Percentiles rank a stretch among this genome's conserved stretches.
phyloP scores from a whole-genome alignment of 1,140 invertebrate species.

The Doryteuthis pealeii region DNA sequence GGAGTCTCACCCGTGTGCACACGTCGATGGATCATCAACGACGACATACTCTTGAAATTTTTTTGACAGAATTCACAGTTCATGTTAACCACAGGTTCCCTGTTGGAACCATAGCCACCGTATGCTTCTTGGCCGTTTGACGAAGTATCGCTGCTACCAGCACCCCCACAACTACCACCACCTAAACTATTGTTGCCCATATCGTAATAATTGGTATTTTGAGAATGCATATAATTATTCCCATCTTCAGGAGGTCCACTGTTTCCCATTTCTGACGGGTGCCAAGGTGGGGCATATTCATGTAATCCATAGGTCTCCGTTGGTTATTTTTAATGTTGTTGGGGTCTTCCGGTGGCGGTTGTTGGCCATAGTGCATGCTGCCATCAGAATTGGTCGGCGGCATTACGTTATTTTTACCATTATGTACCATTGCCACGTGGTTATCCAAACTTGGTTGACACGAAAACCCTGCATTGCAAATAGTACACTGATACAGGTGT shows the following conservation, averaged over 20 bases:
- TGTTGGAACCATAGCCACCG: constrained; percentile 77
- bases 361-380: not conserved
- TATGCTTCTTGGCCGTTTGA: constrained; percentile 61
- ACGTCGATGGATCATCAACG: not conserved
- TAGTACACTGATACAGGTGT: constrained; percentile 70
- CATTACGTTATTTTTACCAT: not conserved
- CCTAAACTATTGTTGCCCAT: too few species aligned
- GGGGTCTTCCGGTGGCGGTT: too few species aligned
- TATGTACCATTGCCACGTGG: not conserved
- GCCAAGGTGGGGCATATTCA: not conserved
- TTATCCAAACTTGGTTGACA: not conserved
- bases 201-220: too few species aligned
- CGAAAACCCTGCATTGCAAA: not conserved
- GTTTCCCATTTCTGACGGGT: not conserved
- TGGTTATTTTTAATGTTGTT: not conserved
- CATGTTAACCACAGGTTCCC: constrained; percentile 23
- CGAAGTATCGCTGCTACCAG: too few species aligned
- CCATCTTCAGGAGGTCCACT: too few species aligned
- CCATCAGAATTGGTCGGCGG: not conserved
- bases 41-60: constrained; percentile 19
- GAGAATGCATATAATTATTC: too few species aligned
- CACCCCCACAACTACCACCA: too few species aligned
- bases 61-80: constrained; percentile 18
- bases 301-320: not conserved
- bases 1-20: constrained; percentile 70